Evolutionary conservation across 2,113 vertebrate species (phyloP), one percentile per base, ranked within the genome.

Genomic region (Glaucidium brasilianum): DNA sequence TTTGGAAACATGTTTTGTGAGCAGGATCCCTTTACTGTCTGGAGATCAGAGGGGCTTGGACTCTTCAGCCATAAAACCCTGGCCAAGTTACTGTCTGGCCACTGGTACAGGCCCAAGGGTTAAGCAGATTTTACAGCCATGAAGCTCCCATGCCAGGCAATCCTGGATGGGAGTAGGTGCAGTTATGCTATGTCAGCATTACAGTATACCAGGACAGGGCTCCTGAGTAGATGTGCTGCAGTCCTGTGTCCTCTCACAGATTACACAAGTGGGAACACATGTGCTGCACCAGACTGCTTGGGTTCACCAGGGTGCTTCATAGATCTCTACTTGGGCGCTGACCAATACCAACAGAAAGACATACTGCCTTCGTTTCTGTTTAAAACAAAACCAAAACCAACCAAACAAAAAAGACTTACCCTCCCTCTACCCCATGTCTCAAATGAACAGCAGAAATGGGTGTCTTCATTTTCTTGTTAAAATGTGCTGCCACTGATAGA

Each of bases 251-350:
- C 6, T 78, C 35, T 74, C 19, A 37, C 23, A 58, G 1, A 21
- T 19, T 34, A n/a, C 20, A 41, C 10, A 20, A 30, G 10, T 19
- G 27, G 32, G 23, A 77, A 4, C 25, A 2, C 0, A 0, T 63
- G 9, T 39, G 25, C 27, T 84, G 72, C 34, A 80, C 22, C 43
- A 47, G 43, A 27, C 23, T 41, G 30, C 12, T 69, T 25, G 9
- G 7, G 35, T 10, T 94, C 32, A 85, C 19, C 52, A 56, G 5
- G 4, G 62, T 17, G 21, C 39, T 56, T 66, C 84, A 64, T 35
- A 53, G 53, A 90, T 47, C n/a, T 84, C 25, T 4, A 6, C 26
- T 17, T 47, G 81, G 26, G 5, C 62, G 68, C 22, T 63, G 66
- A 52, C 19, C 16, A 67, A 49, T n/a, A 37, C 2, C 30, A 68